Evolutionary conservation across 2,113 vertebrate genomes (phyloP).

Genomic region (Corythoichthys haematopterus): DNA sequence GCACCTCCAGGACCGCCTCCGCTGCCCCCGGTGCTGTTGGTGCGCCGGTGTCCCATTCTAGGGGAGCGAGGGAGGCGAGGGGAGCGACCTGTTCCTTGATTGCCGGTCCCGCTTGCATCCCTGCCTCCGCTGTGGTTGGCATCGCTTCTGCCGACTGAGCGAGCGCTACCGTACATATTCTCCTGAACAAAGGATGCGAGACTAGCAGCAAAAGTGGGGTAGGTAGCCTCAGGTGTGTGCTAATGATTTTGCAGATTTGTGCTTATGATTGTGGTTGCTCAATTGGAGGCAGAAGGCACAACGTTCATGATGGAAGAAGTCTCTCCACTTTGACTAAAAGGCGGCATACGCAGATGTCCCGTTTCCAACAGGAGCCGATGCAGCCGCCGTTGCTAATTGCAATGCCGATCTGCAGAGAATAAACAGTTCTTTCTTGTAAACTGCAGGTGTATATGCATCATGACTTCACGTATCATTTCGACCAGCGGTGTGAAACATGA

Average conservation of each 20-base stretch:
- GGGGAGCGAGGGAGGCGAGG: slow-evolving; percentile 92
- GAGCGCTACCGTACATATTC: slow-evolving; percentile 91
- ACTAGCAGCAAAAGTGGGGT: slow-evolving; percentile 8
- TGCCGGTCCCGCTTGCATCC: slow-evolving; percentile 56
- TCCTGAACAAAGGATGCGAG: slow-evolving; percentile 10
- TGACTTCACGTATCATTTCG: not conserved
- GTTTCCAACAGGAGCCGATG: slow-evolving; percentile 14
- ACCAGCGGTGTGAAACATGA: no score
- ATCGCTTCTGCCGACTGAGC: slow-evolving; percentile 90
- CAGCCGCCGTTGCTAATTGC: slow-evolving; percentile 11
- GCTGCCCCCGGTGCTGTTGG: slow-evolving; percentile 93
- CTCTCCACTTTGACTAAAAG: slow-evolving; percentile 19
- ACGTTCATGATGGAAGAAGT: slow-evolving; percentile 34
- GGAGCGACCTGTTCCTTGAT: slow-evolving; percentile 89
- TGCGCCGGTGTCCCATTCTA: slow-evolving; percentile 90
- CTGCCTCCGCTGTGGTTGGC: slow-evolving; percentile 73
- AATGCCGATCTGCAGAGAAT: slow-evolving; percentile 46
- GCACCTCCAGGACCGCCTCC: slow-evolving; percentile 80
- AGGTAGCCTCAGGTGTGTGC: not conserved
- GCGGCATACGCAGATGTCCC: slow-evolving; percentile 5
- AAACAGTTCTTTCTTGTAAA: slow-evolving; percentile 13
- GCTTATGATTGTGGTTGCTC: slow-evolving; percentile 15
- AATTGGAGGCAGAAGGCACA: slow-evolving; percentile 21
- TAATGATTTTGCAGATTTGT: slow-evolving; percentile 3
- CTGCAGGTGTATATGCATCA: not conserved